These are phyloP conservation scores for Dendrolimus pini DNA, from an alignment of 2,888 invertebrate genomes.

Conservation along the genomic window DNA sequence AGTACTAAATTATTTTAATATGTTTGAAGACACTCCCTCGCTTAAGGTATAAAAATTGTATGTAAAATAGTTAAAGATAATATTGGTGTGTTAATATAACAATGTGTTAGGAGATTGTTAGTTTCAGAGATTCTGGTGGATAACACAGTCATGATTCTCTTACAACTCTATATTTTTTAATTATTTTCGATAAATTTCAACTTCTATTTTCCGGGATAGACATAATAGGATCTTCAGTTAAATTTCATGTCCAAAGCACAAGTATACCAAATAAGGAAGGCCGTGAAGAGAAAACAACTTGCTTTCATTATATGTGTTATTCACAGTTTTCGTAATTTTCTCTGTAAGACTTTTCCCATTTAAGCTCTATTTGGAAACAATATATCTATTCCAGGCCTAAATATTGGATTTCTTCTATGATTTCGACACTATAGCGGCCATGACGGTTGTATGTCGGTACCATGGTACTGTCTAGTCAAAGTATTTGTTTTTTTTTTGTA, in stretches of 20 bases:
- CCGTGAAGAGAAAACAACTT: slow-evolving; percentile 19
- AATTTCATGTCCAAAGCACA: too few relatives aligned
- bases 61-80: slow-evolving; percentile 44
- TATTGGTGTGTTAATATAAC: slow-evolving; percentile 43
- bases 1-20: slow-evolving; percentile 75
- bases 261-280: too few relatives aligned
- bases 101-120: slow-evolving; percentile 39
- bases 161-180: too few relatives aligned
- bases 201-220: too few relatives aligned
- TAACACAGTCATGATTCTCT: too few relatives aligned
- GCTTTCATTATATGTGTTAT: too few relatives aligned
- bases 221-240: too few relatives aligned
- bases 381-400: slow-evolving; percentile 46
- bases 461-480: slow-evolving; percentile 73
- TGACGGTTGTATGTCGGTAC: slow-evolving; percentile 54
- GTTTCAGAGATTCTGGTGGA: slow-evolving; percentile 47
- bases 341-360: slow-evolving; percentile 14
- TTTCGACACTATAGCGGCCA: slow-evolving; percentile 46
- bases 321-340: slow-evolving; percentile 1
- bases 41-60: slow-evolving; percentile 50
- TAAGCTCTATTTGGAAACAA: slow-evolving; percentile 30
- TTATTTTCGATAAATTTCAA: too few relatives aligned
- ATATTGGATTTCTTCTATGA: not conserved
- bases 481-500: slow-evolving; percentile 44
- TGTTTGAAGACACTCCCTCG: slow-evolving; percentile 64